Evolutionary conservation across 2,888 invertebrate genomes (phyloP).

Genomic region (Drosophila leonis): DNA sequence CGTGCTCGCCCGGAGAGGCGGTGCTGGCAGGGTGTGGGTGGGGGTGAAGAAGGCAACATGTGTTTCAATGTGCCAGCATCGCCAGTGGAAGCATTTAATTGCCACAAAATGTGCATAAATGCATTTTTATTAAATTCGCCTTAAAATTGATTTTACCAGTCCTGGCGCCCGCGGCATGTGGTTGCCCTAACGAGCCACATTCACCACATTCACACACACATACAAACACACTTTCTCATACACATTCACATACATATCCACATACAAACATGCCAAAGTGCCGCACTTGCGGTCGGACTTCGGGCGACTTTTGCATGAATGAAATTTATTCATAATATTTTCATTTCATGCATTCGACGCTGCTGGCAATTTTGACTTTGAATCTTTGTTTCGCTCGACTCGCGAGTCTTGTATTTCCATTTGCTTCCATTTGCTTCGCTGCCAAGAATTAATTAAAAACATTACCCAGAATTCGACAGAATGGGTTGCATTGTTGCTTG

Average conservation of each 20-base stretch:
- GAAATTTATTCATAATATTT: constrained; percentile 71
- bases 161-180: constrained; percentile 56
- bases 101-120: constrained; percentile 70
- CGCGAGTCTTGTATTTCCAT: constrained; percentile 13
- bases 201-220: constrained; percentile 26
- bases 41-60: constrained; percentile 18
- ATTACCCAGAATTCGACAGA: constrained; percentile 57
- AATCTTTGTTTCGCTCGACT: constrained; percentile 37
- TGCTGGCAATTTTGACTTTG: constrained; percentile 69
- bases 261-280: constrained; percentile 40
- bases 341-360: constrained; percentile 39
- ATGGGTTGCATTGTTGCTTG: constrained; percentile 58
- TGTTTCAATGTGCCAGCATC: constrained; percentile 30
- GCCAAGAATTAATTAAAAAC: constrained; percentile 75
- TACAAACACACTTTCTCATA: constrained; percentile 10
- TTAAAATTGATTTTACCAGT: constrained; percentile 69
- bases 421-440: constrained; percentile 31
- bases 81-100: constrained; percentile 58
- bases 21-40: background rate
- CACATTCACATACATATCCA: constrained; percentile 9
- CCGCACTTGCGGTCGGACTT: constrained; percentile 51
- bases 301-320: constrained; percentile 67
- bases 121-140: constrained; percentile 72
- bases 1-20: constrained; percentile 11
- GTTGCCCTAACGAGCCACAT: constrained; percentile 55